Percentiles rank a stretch among this genome's conserved stretches.
Evolutionary conservation across 2,797 vertebrate genomes (phyloP).

Genomic region (Prunella strophiata): DNA sequence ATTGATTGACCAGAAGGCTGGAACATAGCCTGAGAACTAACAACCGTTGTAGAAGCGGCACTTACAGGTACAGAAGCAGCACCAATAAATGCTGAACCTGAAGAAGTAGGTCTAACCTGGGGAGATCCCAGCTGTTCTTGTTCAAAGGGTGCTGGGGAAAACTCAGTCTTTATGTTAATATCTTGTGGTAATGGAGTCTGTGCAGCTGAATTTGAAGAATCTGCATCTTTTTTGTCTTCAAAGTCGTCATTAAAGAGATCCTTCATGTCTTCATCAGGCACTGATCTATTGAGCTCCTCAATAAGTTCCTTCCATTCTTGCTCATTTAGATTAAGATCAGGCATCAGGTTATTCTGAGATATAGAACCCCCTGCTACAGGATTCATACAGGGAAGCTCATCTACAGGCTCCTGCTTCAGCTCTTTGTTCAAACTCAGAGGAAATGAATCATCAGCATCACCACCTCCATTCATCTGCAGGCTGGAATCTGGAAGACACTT

Average conservation of each 20-base stretch:
- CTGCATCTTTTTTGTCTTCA: slow-evolving; percentile 92
- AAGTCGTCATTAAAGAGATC: slow-evolving; percentile 95
- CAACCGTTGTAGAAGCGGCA: slow-evolving; percentile 80
- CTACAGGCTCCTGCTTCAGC: slow-evolving; percentile 94
- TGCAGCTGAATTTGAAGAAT: slow-evolving; percentile 78
- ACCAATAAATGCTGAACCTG: slow-evolving; percentile 83
- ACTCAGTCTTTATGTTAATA: slow-evolving; percentile 89
- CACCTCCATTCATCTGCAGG: slow-evolving; percentile 75
- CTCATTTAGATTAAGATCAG: slow-evolving; percentile 96
- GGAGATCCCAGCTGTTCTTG: slow-evolving; percentile 89
- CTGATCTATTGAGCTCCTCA: slow-evolving; percentile 94
- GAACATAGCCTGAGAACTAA: slow-evolving; percentile 80
- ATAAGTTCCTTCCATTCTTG: slow-evolving; percentile 99
- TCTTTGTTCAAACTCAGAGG: slow-evolving; percentile 85
- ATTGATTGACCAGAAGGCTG: slow-evolving; percentile 77
- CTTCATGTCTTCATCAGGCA: slow-evolving; percentile 95
- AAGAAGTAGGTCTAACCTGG: slow-evolving; percentile 84
- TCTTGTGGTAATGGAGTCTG: slow-evolving; percentile 85
- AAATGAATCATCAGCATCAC: slow-evolving; percentile 80
- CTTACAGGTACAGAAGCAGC: slow-evolving; percentile 82
- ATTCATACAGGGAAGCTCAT: slow-evolving; percentile 92
- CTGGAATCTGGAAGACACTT: slow-evolving; percentile 74
- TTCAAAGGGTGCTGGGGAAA: slow-evolving; percentile 89
- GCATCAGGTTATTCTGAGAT: slow-evolving; percentile 89
- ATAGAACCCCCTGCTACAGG: slow-evolving; percentile 84